A percentile compares a stretch with the other conserved stretches of the same genome.
Conservation (phyloP, 1,140 invertebrate species). For the Frieseomelitta varia region DNA sequence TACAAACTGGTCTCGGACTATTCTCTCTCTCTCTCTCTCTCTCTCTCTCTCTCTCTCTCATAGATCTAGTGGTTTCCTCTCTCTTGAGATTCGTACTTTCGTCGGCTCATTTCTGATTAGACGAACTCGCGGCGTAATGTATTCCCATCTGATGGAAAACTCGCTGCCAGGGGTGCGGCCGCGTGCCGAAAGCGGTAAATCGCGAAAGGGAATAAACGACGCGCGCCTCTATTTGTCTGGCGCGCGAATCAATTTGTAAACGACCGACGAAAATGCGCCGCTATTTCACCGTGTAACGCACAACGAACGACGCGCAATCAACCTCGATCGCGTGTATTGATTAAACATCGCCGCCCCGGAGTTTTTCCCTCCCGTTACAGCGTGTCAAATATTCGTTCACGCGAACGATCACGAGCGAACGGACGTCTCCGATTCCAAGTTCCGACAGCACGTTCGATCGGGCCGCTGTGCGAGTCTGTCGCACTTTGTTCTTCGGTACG, state of each 20-base stretch:
- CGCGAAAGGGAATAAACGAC: slow-evolving; percentile 31
- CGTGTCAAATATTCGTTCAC: background rate
- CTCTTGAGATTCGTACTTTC: slow-evolving; percentile 1
- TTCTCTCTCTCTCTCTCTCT: background rate
- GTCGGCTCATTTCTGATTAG: slow-evolving; percentile 11
- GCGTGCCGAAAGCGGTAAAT: background rate
- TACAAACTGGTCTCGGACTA: background rate
- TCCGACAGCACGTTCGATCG: background rate
- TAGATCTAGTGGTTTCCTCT: background rate
- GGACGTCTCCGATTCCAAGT: background rate
- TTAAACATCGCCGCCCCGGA: slow-evolving; percentile 13
- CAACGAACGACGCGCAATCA: slow-evolving; percentile 9
- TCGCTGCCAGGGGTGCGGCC: too few relatives aligned
- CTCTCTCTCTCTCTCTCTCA: background rate
- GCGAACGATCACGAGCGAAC: too few relatives aligned
- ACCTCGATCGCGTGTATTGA: slow-evolving; percentile 16
- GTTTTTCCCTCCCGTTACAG: background rate
- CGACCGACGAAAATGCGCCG: background rate
- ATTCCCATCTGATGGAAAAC: background rate
- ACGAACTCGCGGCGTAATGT: background rate
- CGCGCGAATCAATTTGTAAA: slow-evolving; percentile 30
- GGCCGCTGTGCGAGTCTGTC: background rate
- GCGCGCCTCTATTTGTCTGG: slow-evolving; percentile 16
- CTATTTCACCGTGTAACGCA: background rate
- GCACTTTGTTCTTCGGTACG: background rate